Percentiles rank a stretch among this genome's conserved stretches.
Evolutionary conservation across 2,888 invertebrate genomes (phyloP).

Genomic region (Lasioglossum zephyrum): DNA sequence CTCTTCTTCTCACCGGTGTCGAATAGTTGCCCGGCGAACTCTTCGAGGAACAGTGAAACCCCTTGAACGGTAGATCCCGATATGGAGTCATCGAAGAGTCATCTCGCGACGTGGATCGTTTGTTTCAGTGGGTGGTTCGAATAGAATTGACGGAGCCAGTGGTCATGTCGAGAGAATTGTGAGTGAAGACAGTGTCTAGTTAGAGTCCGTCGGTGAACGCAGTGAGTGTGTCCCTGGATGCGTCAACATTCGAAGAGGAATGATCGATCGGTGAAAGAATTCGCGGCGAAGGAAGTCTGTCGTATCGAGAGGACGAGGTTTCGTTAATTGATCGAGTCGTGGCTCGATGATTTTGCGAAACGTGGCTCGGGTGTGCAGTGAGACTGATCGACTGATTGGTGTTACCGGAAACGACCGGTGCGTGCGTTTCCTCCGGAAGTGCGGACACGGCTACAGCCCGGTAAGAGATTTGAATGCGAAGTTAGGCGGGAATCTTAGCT

Average conservation of each 20-base stretch:
- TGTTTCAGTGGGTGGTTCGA: slow-evolving; percentile 5
- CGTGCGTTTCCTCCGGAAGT: slow-evolving; percentile 54
- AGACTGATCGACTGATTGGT: background rate
- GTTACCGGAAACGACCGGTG: background rate
- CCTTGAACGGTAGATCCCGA: background rate
- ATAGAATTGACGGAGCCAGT: background rate
- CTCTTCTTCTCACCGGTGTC: background rate
- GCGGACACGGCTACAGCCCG: slow-evolving; percentile 32
- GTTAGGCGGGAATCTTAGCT: slow-evolving; percentile 82
- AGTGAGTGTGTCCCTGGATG: slow-evolving; percentile 37
- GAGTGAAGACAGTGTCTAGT: slow-evolving; percentile 22
- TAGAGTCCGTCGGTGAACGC: slow-evolving; percentile 40
- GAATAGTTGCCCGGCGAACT: background rate
- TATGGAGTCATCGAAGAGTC: background rate
- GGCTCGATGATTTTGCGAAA: background rate
- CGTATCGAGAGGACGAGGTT: background rate
- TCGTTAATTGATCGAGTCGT: background rate
- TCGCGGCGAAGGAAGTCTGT: background rate
- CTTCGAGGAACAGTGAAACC: background rate
- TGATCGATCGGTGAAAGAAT: slow-evolving; percentile 4
- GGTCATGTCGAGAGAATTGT: slow-evolving; percentile 19
- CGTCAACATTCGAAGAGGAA: background rate
- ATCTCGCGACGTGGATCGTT: slow-evolving; percentile 9
- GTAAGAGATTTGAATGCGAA: slow-evolving; percentile 84
- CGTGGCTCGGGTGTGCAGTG: background rate